These are phyloP conservation scores for Drosophila hydei DNA, from an alignment of 1,140 invertebrate genomes.

Conservation along the genomic window DNA sequence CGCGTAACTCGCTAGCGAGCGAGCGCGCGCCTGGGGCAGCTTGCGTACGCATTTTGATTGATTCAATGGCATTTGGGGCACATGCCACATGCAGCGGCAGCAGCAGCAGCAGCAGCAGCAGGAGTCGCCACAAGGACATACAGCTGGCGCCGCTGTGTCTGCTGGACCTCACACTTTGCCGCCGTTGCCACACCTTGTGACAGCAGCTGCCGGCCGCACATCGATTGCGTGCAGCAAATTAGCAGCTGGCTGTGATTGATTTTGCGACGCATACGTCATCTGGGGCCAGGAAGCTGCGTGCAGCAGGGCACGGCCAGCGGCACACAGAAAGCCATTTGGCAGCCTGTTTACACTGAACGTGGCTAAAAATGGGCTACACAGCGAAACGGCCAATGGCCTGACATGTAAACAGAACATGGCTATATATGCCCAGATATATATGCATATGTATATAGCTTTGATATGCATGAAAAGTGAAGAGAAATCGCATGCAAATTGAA, in stretches of 20 bases:
- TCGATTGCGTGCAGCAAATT: slow-evolving; percentile 75
- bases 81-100: slow-evolving; percentile 6
- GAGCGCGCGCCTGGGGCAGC: background rate
- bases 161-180: slow-evolving; percentile 38
- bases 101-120: background rate
- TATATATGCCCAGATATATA: background rate
- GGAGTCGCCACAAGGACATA: slow-evolving; percentile 31
- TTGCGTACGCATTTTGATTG: slow-evolving; percentile 55
- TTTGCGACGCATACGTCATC: slow-evolving; percentile 58
- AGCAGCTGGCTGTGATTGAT: slow-evolving; percentile 67
- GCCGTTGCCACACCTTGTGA: slow-evolving; percentile 52
- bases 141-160: slow-evolving; percentile 63
- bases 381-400: slow-evolving; percentile 35
- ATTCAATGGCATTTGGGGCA: slow-evolving; percentile 51
- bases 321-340: slow-evolving; percentile 40
- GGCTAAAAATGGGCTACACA: slow-evolving; percentile 18
- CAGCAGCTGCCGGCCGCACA: slow-evolving; percentile 22
- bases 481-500: background rate
- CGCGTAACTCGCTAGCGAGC: slow-evolving; percentile 58
- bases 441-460: slow-evolving; percentile 4
- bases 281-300: slow-evolving; percentile 48
- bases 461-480: slow-evolving; percentile 6
- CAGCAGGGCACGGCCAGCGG: background rate
- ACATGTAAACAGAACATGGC: slow-evolving; percentile 36
- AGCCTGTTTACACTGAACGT: slow-evolving; percentile 32